A percentile compares a stretch with the other conserved stretches of the same genome.
These are phyloP conservation scores for Hydraecia micacea DNA, from an alignment of 2,888 invertebrate genomes.

Conservation along the genomic window DNA sequence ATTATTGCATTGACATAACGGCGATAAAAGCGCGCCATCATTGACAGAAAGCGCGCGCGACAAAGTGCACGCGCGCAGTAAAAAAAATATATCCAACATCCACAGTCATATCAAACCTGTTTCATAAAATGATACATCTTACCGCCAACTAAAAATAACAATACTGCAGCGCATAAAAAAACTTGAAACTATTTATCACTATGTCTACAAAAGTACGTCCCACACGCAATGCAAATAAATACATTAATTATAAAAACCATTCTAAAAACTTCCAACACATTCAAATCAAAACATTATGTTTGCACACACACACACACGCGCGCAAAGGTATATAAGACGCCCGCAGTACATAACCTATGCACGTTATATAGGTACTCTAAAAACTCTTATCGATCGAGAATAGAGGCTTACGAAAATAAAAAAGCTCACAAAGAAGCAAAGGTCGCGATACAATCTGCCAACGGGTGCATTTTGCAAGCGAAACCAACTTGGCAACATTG, in stretches of 20 bases:
- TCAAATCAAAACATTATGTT: conserved; percentile 31
- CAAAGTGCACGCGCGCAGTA: conserved; percentile 18
- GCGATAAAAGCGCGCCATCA: conserved; percentile 50
- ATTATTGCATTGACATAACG: conserved; percentile 42
- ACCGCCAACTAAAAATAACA: conserved; percentile 57
- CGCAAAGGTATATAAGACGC: conserved; percentile 64
- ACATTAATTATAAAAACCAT: conserved; percentile 36
- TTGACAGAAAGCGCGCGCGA: conserved; percentile 30
- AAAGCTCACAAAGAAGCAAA: conserved; percentile 73
- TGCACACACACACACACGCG: conserved; percentile 64
- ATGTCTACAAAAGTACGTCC: conserved; percentile 26
- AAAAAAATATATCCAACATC: conserved; percentile 30
- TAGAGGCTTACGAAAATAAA: conserved; percentile 65
- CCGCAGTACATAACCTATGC: conserved; percentile 69
- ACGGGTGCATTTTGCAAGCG: conserved; percentile 74
- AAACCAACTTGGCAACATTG: conserved; percentile 76
- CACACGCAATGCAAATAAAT: conserved; percentile 51
- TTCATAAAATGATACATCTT: conserved; percentile 30
- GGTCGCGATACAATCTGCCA: conserved; percentile 75
- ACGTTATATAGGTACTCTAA: conserved; percentile 63
- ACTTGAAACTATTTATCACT: conserved; percentile 36
- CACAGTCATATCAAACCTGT: conserved; percentile 24
- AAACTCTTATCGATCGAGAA: conserved; percentile 75
- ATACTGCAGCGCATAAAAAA: conserved; percentile 40
- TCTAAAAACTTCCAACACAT: conserved; percentile 53